Base-by-base conservation (phyloP, 2,888 invertebrate species). In the Cheilosia vulpina region DNA sequence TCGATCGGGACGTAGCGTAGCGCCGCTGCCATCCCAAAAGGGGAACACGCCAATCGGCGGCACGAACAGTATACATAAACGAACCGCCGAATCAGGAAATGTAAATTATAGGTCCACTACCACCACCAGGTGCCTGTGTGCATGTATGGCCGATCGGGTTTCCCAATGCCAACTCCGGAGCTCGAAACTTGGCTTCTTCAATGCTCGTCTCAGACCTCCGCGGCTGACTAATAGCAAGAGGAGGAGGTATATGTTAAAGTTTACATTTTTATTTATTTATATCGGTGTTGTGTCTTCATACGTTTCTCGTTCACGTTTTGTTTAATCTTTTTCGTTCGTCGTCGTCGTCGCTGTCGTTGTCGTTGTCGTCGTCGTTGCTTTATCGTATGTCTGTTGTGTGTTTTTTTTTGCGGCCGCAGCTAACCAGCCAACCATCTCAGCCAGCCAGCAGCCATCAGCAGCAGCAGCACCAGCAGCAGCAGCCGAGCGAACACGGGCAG, bases 401-500 rank as follows among this genome's bases (percentile, higher is more conserved):
- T 69, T 77, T 69, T 60, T 66, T 83, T 72, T 80, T 81, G 81
- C 78, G 75, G 78, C 81, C 78, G 62, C 82, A 80, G 73, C 83
- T 47, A 87, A 87, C 87, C 88, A 83, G 79, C 82, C 65, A 82
- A 77, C 83, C 80, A 87, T 69, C 85, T 71, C 71, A 76, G 62
- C 71, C 69, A 80, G 66, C 66, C 65, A 80, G 73, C 87, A 81
- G 80, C 81, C 87, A 85, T 76, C 78, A 87, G 82, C 87, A 87
- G 57, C 87, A 87, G 87, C 88, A 84, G 75, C 87, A 88, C 87
- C 88, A 87, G 75, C 85, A 87, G 88, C 88, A 89, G 87, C 87
- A 78, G 82, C 87, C 72, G 78, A 87, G 73, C 75, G 83, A 91
- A 91, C 90, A 91, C 91, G 90, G 91, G 91, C 91, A 91, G 91